Base-by-base conservation (phyloP, 2,797 vertebrate genomes). In the Mallotus villosus region DNA sequence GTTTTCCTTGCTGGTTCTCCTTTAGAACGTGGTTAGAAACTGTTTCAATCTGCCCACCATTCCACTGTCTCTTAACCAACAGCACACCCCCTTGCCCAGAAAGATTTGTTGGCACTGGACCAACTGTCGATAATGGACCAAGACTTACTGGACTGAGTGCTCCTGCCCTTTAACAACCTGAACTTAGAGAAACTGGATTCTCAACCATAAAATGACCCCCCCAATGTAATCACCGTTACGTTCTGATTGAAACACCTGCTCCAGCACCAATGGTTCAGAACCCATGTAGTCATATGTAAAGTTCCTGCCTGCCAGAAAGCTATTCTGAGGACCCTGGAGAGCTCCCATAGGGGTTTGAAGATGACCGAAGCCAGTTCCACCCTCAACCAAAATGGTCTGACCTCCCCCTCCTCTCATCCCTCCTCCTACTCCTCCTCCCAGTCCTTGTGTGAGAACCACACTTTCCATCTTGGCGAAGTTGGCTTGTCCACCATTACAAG, bases 341-440 rank as follows among this genome's bases (percentile, higher is more conserved):
- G 22, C 49, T 60, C 69, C 64, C 71, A 55, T 49, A 53, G 63
- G 63, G 66, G 41, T 25, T n/a, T 58, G 34, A 17, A n/a, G 29
- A n/a, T 67, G 64, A 16, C 49, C 16, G 14, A 63, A n/a, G n/a
- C 49, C n/a, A 2, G 7, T 14, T 4, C 11, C 73, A 14, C 55
- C 68, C 32, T 59, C 72, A 62, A 63, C 62, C 79, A 89, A 64
- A 2, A 84, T 89, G 81, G 84, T 66, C 21, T 59, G 67, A 21
- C 68, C 58, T 27, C 24, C 17, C 55, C 58, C 67, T 4, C 68
- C 55, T 3, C 55, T 19, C 55, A 41, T n/a, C 34, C 34, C 34
- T 37, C 34, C 34, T 8, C 34, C 34, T 9, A 37, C 9, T 9
- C 34, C 34, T 37, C 34, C 6, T 37, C 34, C 34, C 34, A 37